Evolutionary conservation across 2,888 invertebrate species (phyloP), one percentile per base, ranked within the genome.

Genomic region (Epinotia nisella): DNA sequence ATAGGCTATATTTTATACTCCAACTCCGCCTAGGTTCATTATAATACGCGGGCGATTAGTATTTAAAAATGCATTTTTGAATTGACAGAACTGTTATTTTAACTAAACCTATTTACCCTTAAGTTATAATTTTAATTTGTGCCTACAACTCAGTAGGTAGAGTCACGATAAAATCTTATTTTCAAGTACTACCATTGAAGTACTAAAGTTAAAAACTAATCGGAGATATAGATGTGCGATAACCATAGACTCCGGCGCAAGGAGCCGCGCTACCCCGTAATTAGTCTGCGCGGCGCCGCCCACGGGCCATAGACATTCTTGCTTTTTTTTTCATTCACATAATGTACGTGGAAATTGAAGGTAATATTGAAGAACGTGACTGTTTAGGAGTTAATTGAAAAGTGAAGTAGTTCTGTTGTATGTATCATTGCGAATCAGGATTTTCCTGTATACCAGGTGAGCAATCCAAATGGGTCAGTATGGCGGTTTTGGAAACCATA

Each of bases 241-340:
- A 73, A 78, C 75, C 77, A 76, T 72, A 71, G 78, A 80, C 76
- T 76, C 75, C 75, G 64, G 76, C 75, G 83, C 82, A 82, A 80
- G 82, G 78, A 82, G 82, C 83, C 69, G 65, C 73, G 78, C 80
- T 85, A 87, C 86, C 88, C 91, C 84, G 79, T 87, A 90, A 91
- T 91, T 91, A 91, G 82, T 87, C 85, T 85, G 85, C 88, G 81
- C 82, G 81, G 86, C 84, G 80, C 87, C 91, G 91, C 91, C 91
- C 88, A 87, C 85, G 70, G 78, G 79, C 83, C 83, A 79, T 82
- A 79, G 79, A 80, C 82, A 82, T 77, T 81, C 74, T 78, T 77
- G 77, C 77, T 81, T 82, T 78, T 80, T 74, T 79, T 87, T 84
- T n/a, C 13, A 45, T 49, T 49, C 49, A 49, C 21, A 53, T 70